These are phyloP conservation scores for Papilio gigon DNA, from an alignment of 2,888 invertebrate genomes.

Conservation along the genomic window DNA sequence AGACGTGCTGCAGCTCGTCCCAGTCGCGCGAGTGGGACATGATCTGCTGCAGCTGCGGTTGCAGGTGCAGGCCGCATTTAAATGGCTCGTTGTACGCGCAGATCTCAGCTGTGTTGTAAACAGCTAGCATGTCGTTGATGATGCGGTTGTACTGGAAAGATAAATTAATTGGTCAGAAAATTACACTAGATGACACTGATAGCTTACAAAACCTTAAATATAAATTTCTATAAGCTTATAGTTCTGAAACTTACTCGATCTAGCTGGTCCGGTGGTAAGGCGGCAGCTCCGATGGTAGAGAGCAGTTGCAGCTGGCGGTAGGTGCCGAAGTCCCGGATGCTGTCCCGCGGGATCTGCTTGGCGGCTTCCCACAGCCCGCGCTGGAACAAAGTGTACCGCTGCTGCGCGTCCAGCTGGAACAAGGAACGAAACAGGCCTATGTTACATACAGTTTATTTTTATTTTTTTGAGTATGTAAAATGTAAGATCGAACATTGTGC, in stretches of 20 bases:
- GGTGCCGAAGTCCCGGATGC: slow-evolving; percentile 86
- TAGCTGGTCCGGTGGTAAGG: slow-evolving; percentile 90
- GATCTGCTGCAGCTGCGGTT: slow-evolving; percentile 88
- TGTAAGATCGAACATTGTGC: too few relatives aligned
- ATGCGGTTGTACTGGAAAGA: slow-evolving; percentile 90
- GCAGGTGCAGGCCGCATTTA: slow-evolving; percentile 89
- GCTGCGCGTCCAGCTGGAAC: slow-evolving; percentile 89
- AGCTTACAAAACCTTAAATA: too few relatives aligned
- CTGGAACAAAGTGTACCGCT: slow-evolving; percentile 91
- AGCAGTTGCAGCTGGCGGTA: slow-evolving; percentile 89
- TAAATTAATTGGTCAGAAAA: background rate
- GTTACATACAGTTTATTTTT: too few relatives aligned
- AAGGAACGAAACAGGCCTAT: background rate
- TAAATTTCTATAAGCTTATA: background rate
- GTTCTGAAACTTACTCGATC: slow-evolving; percentile 85
- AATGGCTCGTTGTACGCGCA: slow-evolving; percentile 93
- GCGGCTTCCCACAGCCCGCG: slow-evolving; percentile 90
- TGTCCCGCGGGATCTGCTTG: slow-evolving; percentile 85
- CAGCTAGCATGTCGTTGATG: slow-evolving; percentile 93
- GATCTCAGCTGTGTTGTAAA: slow-evolving; percentile 92
- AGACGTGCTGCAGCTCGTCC: slow-evolving; percentile 93
- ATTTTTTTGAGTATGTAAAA: too few relatives aligned
- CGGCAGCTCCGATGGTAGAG: slow-evolving; percentile 91
- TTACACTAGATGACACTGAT: background rate
- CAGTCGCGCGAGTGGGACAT: slow-evolving; percentile 91